Conservation (phyloP, 2,888 invertebrate species). For the Trisateles emortualis region DNA sequence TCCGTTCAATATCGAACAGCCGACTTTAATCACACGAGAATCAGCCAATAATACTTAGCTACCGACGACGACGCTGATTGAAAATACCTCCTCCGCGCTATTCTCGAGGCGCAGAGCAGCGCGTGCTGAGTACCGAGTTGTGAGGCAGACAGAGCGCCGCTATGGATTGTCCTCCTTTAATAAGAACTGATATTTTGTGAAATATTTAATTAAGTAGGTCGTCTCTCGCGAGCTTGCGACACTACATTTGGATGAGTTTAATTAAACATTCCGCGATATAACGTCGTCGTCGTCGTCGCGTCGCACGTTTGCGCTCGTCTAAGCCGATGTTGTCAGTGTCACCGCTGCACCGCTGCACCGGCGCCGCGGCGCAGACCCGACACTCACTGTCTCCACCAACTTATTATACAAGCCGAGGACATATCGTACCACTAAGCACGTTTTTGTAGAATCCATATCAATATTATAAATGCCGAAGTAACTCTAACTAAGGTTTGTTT, state of each 20-base stretch:
- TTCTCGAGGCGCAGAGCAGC: neutral
- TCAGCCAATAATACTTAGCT: constrained; percentile 42
- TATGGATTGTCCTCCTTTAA: neutral
- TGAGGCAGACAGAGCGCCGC: too few species aligned
- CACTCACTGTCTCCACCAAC: too few species aligned
- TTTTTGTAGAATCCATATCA: too few species aligned
- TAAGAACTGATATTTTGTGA: constrained; percentile 1
- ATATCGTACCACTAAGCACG: too few species aligned
- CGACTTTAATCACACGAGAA: constrained; percentile 46
- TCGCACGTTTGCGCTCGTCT: neutral
- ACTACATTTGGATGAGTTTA: constrained; percentile 11
- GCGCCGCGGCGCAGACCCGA: too few species aligned
- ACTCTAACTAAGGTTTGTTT: too few species aligned
- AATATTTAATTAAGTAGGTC: neutral
- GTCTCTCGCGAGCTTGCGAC: neutral
- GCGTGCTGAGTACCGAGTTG: too few species aligned
- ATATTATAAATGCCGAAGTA: too few species aligned
- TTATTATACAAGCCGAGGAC: too few species aligned
- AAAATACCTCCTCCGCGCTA: constrained; percentile 32
- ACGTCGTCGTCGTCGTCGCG: neutral
- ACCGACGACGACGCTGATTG: constrained; percentile 39
- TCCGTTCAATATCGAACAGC: constrained; percentile 39
- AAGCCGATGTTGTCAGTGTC: too few species aligned
- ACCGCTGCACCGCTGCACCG: neutral
- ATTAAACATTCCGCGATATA: constrained; percentile 11